These are phyloP conservation scores for Lycia hirtaria DNA, from an alignment of 2,888 invertebrate species.

Conservation along the genomic window DNA sequence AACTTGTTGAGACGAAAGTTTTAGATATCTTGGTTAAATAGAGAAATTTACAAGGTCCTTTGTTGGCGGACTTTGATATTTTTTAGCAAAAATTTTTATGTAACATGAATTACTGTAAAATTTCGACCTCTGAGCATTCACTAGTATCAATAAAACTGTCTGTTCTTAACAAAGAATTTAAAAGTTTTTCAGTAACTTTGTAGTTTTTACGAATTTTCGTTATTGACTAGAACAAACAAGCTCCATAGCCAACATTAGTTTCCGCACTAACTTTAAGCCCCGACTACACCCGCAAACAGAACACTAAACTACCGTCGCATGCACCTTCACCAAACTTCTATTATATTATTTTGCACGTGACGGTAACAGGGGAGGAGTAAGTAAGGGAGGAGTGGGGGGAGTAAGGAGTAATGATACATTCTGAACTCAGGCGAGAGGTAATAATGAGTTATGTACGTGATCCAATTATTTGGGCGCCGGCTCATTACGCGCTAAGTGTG, in stretches of 20 bases:
- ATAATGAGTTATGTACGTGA: conserved; percentile 87
- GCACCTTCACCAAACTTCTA: conserved; percentile 58
- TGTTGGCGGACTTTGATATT: too few relatives aligned
- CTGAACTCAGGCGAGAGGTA: conserved; percentile 83
- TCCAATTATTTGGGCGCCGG: conserved; percentile 86
- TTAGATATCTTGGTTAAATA: too few relatives aligned
- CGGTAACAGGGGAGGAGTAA: conserved; percentile 32
- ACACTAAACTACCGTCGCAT: conserved; percentile 39
- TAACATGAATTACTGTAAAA: too few relatives aligned
- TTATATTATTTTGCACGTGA: conserved; percentile 47
- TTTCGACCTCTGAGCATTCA: too few relatives aligned
- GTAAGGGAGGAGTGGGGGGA: conserved; percentile 32
- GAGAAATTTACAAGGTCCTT: too few relatives aligned
- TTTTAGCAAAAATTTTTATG: too few relatives aligned
- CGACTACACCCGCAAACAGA: conserved; percentile 32
- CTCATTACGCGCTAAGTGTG: conserved; percentile 86
- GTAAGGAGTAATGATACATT: conserved; percentile 78
- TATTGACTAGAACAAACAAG: conserved; percentile 7
- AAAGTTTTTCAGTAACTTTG: background rate
- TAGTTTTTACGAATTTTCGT: background rate
- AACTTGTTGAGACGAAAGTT: too few relatives aligned
- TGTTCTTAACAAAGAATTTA: too few relatives aligned
- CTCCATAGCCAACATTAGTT: conserved; percentile 14
- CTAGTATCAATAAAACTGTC: too few relatives aligned
- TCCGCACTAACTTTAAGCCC: conserved; percentile 32